Evolutionary conservation across 2,113 vertebrate genomes (phyloP), one percentile per base, ranked within the genome.

Genomic region (Narcine bancroftii): DNA sequence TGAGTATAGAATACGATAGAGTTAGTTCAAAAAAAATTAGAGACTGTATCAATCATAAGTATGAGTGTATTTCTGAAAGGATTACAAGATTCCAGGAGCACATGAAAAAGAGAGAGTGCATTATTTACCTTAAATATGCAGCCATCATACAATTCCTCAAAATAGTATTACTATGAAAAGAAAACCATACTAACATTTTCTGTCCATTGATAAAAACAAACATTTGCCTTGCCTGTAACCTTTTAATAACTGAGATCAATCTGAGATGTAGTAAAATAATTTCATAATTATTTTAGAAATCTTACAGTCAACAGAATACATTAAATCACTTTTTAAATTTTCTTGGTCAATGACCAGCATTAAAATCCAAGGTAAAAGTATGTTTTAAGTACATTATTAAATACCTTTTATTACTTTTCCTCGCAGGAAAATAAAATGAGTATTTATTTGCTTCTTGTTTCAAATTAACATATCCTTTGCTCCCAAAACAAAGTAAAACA

Each of bases 1-100:
- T 97, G 81, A 11, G 72, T 1, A 47, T 1, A 50, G 33, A 65
- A 92, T 26, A n/a, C 29, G 3, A 76, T 26, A 11, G 56, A 75
- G 42, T 81, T 50, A n/a, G 72, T 92, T 53, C 92, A 63, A 65
- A 33, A 26, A n/a, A 39, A 26, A 1, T 33, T 36, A 17, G 5
- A 17, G 53, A 6, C 53, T n/a, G 13, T 6, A 10, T 15, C 29
- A 3, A 81, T 50, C 47, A 76, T 36, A 17, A 50, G 26, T 6
- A 79, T 9, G 26, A 50, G 29, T 81, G 45, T 29, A 29, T 81
- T 81, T 81, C 9, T 11, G 50, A 9, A 53, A 81, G 56, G 6
- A 7, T 15, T 60, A 15, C 56, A 60, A 5, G 75, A 39, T 11
- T 6, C 33, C 15, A 39, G 71, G 75, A 73, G 33, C 29, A 73